Evolutionary conservation across 2,797 vertebrate genomes (phyloP).

Genomic region (Anabas testudineus): DNA sequence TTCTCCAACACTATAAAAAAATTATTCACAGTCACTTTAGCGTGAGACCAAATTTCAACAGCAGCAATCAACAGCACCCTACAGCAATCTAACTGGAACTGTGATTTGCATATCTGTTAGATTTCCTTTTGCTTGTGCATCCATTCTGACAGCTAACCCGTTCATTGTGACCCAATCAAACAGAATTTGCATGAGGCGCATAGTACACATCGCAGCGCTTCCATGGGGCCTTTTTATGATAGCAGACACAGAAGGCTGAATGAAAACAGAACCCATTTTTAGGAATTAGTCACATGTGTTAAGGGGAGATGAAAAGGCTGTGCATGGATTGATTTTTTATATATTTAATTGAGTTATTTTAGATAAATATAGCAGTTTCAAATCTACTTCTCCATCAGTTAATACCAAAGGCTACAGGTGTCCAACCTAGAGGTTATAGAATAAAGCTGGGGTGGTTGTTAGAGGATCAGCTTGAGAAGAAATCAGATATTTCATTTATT

Average conservation of each 20-base stretch:
- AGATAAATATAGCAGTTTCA: too few species aligned
- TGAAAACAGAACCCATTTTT: background rate
- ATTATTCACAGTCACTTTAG: conserved; percentile 14
- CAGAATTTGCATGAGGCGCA: conserved; percentile 51
- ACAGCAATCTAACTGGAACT: conserved; percentile 27
- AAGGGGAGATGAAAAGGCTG: background rate
- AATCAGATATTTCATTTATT: too few species aligned
- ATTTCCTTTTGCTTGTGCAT: conserved; percentile 42
- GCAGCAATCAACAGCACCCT: conserved; percentile 38
- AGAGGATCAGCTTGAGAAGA: too few species aligned
- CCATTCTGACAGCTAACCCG: conserved; percentile 44
- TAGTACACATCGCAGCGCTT: conserved; percentile 4
- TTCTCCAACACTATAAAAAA: background rate
- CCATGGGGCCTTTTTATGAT: conserved; percentile 24
- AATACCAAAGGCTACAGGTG: too few species aligned
- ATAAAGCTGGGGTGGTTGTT: too few species aligned
- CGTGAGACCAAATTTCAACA: conserved; percentile 34
- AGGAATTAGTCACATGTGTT: background rate
- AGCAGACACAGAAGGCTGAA: conserved; percentile 9
- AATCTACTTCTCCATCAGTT: too few species aligned
- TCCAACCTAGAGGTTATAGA: too few species aligned
- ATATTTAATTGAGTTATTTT: too few species aligned
- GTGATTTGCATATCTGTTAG: conserved; percentile 57
- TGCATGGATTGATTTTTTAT: too few species aligned
- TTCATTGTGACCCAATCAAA: conserved; percentile 52